Evolutionary conservation across 2,113 vertebrate genomes (phyloP).

Genomic region (Chaenocephalus aceratus): DNA sequence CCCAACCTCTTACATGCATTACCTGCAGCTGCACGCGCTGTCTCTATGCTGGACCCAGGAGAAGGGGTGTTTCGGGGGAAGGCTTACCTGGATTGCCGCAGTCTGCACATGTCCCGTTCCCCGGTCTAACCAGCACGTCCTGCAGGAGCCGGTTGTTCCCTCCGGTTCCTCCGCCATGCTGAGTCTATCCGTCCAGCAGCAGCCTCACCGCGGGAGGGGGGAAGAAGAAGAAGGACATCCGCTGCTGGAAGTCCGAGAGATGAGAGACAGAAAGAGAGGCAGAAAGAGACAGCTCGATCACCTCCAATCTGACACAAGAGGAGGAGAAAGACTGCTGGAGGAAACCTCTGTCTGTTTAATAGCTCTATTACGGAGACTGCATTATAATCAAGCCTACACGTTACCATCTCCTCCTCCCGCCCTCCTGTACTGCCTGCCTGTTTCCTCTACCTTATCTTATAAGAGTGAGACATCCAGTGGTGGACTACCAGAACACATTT

Average conservation of each 20-base stretch:
- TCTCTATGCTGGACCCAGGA: neutral
- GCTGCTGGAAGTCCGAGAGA: slow-evolving; percentile 20
- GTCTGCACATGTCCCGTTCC: slow-evolving; percentile 78
- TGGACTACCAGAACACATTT: neutral
- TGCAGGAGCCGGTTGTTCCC: slow-evolving; percentile 71
- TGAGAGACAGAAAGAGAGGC: neutral
- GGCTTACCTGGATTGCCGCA: slow-evolving; percentile 80
- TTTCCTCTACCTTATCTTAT: neutral
- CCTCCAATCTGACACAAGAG: slow-evolving; percentile 18
- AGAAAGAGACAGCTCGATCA: slow-evolving; percentile 17
- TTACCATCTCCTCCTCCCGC: slow-evolving; percentile 30
- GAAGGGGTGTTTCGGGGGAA: neutral
- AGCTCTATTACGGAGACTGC: slow-evolving; percentile 49
- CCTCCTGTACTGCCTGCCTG: neutral
- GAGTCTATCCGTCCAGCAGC: slow-evolving; percentile 48
- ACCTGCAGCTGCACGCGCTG: neutral
- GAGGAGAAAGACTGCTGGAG: neutral
- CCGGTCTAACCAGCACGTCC: slow-evolving; percentile 72
- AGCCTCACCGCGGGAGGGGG: slow-evolving; percentile 42
- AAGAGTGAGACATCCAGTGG: slow-evolving; percentile 70
- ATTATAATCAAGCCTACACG: slow-evolving; percentile 58
- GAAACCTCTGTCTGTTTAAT: slow-evolving; percentile 4
- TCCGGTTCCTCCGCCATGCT: slow-evolving; percentile 78
- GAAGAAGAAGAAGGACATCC: slow-evolving; percentile 56
- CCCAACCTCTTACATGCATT: neutral